Evolutionary conservation across 2,888 invertebrate genomes (phyloP), one percentile per base, ranked within the genome.

Genomic region (Clistopyga incitator): DNA sequence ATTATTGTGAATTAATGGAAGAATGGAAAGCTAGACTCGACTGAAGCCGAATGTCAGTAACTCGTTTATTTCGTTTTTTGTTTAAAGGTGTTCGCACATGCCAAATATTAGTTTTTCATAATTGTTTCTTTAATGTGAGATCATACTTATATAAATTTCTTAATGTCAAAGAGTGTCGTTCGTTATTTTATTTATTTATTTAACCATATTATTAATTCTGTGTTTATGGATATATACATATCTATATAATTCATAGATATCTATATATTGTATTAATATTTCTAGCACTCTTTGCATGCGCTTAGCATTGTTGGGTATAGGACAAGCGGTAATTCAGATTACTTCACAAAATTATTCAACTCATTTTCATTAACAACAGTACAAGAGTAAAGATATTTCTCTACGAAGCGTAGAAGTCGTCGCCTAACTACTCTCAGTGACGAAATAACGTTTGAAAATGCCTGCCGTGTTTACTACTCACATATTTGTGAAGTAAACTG

Each of bases 241-340:
- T 87, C 72, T 50, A 84, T 78, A 71, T 61, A 61, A 50, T 74
- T 59, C 61, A 76, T 84, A 78, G 47, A 83, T 86, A 85, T 84
- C 77, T 70, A 78, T 70, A 45, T 86, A 80, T 87, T 80, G 80
- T 81, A 80, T 87, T 85, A 86, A 74, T 86, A 84, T 88, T 87
- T 88, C 88, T 87, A 84, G 87, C 87, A 89, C 88, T 90, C 86
- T 86, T 88, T 84, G 88, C 90, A 90, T 90, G 90, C 90, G 89
- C 89, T 88, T 81, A 85, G 83, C 77, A 72, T 74, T 84, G 13
- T 78, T 77, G 76, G 74, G 23, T 78, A 59, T 47, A 64, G 84
- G 85, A 85, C 75, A 85, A 82, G 82, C 84, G 85, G 71, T 79
- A 45, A 79, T 82, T 81, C 82, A 82, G 84, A 84, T 84, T 82